Percentiles rank a stretch among this genome's conserved stretches.
phyloP scores from a whole-genome alignment of 2,113 vertebrate species.

The Mandrillus leucophaeus region DNA sequence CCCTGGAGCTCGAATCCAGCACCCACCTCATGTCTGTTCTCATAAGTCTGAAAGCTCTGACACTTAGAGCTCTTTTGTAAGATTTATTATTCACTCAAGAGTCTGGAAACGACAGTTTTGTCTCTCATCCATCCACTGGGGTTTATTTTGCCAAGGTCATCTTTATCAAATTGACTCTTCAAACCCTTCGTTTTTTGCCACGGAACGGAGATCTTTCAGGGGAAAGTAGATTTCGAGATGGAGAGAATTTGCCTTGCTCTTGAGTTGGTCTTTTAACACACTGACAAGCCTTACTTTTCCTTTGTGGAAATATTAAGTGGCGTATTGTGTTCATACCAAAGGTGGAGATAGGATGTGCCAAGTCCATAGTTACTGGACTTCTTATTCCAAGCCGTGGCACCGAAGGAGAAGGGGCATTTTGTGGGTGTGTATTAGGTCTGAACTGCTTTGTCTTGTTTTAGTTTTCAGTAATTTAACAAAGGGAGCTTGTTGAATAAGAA shows the following conservation, averaged over 20 bases:
- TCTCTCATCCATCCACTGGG: slow-evolving; percentile 57
- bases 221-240: slow-evolving; percentile 59
- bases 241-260: slow-evolving; percentile 72
- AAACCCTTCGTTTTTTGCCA: slow-evolving; percentile 54
- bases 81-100: slow-evolving; percentile 62
- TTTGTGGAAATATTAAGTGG: slow-evolving; percentile 71
- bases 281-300: slow-evolving; percentile 78
- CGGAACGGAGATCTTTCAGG: slow-evolving; percentile 74
- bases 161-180: slow-evolving; percentile 64
- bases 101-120: slow-evolving; percentile 64
- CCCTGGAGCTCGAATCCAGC: slow-evolving; percentile 58
- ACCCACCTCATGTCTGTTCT: not conserved
- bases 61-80: slow-evolving; percentile 52
- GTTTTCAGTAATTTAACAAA: slow-evolving; percentile 56
- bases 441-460: slow-evolving; percentile 62
- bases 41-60: slow-evolving; percentile 46
- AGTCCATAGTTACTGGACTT: slow-evolving; percentile 30
- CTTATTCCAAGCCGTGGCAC: slow-evolving; percentile 47
- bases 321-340: slow-evolving; percentile 66
- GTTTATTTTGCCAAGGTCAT: slow-evolving; percentile 40
- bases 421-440: slow-evolving; percentile 1
- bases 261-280: slow-evolving; percentile 67
- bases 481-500: slow-evolving; percentile 50
- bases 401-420: slow-evolving; percentile 38
- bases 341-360: slow-evolving; percentile 65